These are phyloP conservation scores for Strix uralensis DNA, from an alignment of 2,113 vertebrate genomes.

Conservation along the genomic window DNA sequence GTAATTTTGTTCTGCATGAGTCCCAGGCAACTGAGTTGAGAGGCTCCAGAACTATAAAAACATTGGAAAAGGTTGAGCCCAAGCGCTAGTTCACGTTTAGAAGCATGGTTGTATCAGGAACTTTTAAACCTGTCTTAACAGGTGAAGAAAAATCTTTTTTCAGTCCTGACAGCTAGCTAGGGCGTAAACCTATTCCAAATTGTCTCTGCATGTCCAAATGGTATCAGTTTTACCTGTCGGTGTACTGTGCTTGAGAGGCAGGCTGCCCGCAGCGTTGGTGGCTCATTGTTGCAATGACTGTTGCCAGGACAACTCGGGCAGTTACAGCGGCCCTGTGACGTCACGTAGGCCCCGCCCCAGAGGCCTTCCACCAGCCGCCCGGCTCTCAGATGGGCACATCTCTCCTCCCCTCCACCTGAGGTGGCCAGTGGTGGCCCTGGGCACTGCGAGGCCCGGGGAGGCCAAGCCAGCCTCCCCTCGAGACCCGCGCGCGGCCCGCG, in stretches of 20 bases:
- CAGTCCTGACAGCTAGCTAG: neutral
- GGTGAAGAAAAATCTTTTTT: neutral
- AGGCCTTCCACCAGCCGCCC: too few species aligned
- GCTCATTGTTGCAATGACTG: too few species aligned
- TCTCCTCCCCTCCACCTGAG: too few species aligned
- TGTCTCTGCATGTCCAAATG: neutral
- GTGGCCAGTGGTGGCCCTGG: too few species aligned
- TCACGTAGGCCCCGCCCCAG: too few species aligned
- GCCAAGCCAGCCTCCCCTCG: too few species aligned
- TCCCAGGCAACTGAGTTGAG: constrained; percentile 85
- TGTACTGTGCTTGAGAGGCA: neutral
- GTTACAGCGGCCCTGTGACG: too few species aligned
- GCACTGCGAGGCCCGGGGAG: too few species aligned
- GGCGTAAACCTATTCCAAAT: neutral
- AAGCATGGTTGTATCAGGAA: neutral
- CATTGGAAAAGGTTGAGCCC: constrained; percentile 38
- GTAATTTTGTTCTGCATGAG: constrained; percentile 90
- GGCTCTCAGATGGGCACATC: too few species aligned
- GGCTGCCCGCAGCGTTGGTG: neutral
- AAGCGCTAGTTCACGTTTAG: neutral
- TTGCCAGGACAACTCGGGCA: too few species aligned
- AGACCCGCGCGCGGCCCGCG: too few species aligned
- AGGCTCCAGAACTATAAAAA: constrained; percentile 81
- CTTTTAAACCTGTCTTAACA: neutral
- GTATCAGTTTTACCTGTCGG: neutral